Evolutionary conservation across 2,113 vertebrate species (phyloP), one percentile per base, ranked within the genome.

Genomic region (Castor canadensis): DNA sequence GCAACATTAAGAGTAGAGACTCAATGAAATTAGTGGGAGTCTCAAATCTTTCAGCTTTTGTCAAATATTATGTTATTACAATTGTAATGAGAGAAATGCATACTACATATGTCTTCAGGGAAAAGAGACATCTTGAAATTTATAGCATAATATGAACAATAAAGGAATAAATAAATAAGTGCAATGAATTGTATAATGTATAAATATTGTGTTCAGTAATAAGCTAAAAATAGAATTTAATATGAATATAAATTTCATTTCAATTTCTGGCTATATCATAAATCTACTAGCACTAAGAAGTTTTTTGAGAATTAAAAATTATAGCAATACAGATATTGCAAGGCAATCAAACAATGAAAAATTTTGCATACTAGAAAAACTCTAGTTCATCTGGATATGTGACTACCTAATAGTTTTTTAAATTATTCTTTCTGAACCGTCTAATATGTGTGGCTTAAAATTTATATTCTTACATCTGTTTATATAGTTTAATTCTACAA

Each of bases 371-470:
- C 2, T 71, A 8, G 28, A 72, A 94, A 94, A 89, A 5, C 9
- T 26, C 32, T 67, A 56, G 20, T 28, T 17, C 8, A 15, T 87
- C 58, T 91, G 49, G 40, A 32, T 81, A 47, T 76, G 1, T 75
- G 54, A 93, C 10, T n/a, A 24, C 20, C 81, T 94, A 56, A 87
- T 77, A 87, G 38, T 87, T 89, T 91, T 40, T 38, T 75, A 12
- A n/a, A 58, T 20, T 43, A 66, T 95, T 80, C 69, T 58, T 64
- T 93, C 79, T 49, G 56, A 73, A 96, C 75, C 30, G 45, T 52
- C 15, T 81, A n/a, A 45, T 80, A 67, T 77, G 10, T 56, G 17
- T n/a, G n/a, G 69, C 89, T 92, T 87, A 43, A 88, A 89, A 58
- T 88, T 87, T 87, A 76, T 79, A 76, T 28, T 79, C 7, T 66